phyloP scores from a whole-genome alignment of 2,888 invertebrate species.

The Caenorhabditis doughertyi region DNA sequence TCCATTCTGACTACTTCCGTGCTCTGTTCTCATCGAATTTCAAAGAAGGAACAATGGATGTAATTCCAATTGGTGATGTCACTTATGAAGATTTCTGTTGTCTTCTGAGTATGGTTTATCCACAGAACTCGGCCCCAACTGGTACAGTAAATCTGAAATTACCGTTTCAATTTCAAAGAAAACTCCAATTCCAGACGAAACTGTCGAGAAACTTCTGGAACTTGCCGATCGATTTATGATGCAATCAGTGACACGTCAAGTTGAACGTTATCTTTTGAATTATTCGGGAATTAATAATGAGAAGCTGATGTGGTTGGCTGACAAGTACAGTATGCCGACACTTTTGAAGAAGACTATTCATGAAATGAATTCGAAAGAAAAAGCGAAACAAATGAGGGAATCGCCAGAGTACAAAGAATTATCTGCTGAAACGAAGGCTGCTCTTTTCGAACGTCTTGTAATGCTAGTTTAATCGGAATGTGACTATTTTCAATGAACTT shows the following conservation, averaged over 20 bases:
- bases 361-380: background rate
- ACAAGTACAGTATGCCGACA: background rate
- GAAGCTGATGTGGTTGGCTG: background rate
- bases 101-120: background rate
- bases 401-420: background rate
- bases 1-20: slow-evolving; percentile 11
- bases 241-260: background rate
- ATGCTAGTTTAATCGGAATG: background rate
- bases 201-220: slow-evolving; percentile 6
- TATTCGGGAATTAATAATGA: background rate
- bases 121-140: background rate
- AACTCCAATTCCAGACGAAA: background rate
- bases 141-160: too few species aligned
- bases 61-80: slow-evolving; percentile 2
- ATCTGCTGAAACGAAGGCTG: background rate
- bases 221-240: background rate
- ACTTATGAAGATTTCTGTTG: background rate
- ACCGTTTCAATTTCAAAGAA: too few species aligned
- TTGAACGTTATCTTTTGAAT: background rate
- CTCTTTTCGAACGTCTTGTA: background rate
- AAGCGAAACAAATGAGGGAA: background rate
- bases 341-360: background rate
- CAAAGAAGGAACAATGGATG: background rate
- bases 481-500: too few species aligned
- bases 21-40: slow-evolving; percentile 3